Conservation (phyloP, 2,113 vertebrate genomes). For the Equus quagga region DNA sequence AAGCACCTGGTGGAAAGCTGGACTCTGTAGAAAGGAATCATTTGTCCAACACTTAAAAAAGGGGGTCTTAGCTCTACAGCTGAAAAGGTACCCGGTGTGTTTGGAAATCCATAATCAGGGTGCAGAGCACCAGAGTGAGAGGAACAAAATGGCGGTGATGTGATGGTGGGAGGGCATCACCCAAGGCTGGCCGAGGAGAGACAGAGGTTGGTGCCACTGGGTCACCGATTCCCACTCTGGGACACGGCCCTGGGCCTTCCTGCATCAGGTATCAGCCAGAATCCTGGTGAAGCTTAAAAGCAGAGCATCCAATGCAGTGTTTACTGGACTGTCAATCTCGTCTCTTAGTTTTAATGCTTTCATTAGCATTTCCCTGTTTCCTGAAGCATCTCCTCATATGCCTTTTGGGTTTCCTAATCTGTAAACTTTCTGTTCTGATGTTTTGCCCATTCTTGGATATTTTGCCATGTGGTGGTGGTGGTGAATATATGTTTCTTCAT, state of each 20-base stretch:
- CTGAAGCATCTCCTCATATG: background rate
- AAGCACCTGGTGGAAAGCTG: background rate
- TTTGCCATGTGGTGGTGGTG: background rate
- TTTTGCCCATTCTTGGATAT: background rate
- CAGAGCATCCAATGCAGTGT: background rate
- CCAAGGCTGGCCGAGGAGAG: background rate
- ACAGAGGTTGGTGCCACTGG: background rate
- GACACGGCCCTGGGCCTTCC: background rate
- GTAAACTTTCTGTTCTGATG: background rate
- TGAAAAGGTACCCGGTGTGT: background rate
- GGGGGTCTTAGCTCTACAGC: background rate
- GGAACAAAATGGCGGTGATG: background rate
- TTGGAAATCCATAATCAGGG: background rate
- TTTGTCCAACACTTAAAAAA: background rate
- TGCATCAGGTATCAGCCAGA: background rate
- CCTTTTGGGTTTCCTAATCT: background rate
- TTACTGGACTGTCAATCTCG: background rate
- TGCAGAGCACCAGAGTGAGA: background rate
- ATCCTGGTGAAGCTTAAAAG: background rate
- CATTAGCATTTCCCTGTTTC: background rate
- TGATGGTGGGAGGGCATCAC: background rate
- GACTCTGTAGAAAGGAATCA: background rate
- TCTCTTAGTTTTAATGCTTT: background rate
- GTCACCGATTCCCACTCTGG: too few relatives aligned
- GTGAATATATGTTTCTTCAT: background rate